phyloP scores from a whole-genome alignment of 1,140 invertebrate species.

The Mycetomoellerius zeteki region DNA sequence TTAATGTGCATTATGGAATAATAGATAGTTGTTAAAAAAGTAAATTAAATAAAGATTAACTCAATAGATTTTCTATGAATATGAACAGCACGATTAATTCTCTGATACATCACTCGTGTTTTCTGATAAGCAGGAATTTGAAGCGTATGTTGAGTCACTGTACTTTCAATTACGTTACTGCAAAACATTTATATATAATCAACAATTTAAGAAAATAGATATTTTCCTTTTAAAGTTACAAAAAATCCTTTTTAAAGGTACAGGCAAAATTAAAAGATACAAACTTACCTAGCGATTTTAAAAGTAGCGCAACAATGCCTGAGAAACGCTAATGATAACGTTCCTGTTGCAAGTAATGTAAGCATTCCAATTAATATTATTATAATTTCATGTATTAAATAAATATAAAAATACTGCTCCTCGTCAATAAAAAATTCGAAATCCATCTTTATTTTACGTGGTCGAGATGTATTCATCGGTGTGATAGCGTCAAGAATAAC shows the following conservation, averaged over 20 bases:
- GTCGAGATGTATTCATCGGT: slow-evolving; percentile 45
- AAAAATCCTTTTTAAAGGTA: no score
- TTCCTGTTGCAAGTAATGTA: slow-evolving; percentile 26
- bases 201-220: not conserved
- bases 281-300: no score
- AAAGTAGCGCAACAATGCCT: no score
- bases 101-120: not conserved
- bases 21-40: not conserved
- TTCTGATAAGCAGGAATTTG: not conserved
- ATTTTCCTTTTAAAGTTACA: not conserved
- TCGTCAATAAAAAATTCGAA: slow-evolving; percentile 41
- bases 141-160: no score
- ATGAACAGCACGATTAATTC: slow-evolving; percentile 20
- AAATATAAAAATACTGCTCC: slow-evolving; percentile 57
- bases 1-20: not conserved
- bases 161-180: slow-evolving; percentile 18
- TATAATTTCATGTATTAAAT: not conserved
- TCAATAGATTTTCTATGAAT: slow-evolving; percentile 14
- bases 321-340: slow-evolving; percentile 5
- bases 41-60: not conserved
- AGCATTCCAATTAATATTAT: slow-evolving; percentile 25
- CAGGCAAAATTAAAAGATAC: not conserved
- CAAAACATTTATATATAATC: not conserved
- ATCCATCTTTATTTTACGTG: not conserved
- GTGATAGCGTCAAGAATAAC: slow-evolving; percentile 19